A percentile compares a stretch with the other conserved stretches of the same genome.
Conservation (phyloP, 2,797 vertebrate species). For the Carduelis carduelis region DNA sequence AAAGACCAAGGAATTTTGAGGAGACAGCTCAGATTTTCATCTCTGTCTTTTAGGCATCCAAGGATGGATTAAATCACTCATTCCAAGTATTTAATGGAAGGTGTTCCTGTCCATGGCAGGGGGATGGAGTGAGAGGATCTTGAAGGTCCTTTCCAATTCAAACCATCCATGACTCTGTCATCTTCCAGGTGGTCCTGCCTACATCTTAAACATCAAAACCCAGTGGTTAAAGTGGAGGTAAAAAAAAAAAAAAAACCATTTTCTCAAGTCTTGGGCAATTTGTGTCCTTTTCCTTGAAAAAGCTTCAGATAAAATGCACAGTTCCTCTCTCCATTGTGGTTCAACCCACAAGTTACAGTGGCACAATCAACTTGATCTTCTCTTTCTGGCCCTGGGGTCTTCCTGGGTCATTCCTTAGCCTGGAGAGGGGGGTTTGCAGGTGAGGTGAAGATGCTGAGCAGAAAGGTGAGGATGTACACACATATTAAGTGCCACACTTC, state of each 20-base stretch:
- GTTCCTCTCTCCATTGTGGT: neutral
- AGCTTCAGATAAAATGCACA: neutral
- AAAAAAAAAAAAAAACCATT: neutral
- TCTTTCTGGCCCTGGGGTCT: neutral
- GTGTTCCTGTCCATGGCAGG: neutral
- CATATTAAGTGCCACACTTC: neutral
- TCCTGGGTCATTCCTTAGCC: neutral
- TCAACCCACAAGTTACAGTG: neutral
- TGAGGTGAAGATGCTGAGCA: neutral
- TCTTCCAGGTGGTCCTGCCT: neutral
- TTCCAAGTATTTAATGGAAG: neutral
- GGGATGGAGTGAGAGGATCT: neutral
- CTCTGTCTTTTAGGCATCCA: neutral
- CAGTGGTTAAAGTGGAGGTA: neutral
- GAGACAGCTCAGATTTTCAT: neutral
- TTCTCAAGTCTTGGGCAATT: neutral
- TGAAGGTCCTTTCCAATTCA: neutral
- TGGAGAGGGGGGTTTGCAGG: neutral
- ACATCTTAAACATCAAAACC: neutral
- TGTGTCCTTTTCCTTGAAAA: neutral
- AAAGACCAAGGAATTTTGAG: neutral
- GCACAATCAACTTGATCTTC: neutral
- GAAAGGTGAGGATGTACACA: neutral
- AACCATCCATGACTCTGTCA: neutral
- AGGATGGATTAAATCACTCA: neutral